Conservation (phyloP, 2,888 invertebrate species). For the Heliconius ismenius region DNA sequence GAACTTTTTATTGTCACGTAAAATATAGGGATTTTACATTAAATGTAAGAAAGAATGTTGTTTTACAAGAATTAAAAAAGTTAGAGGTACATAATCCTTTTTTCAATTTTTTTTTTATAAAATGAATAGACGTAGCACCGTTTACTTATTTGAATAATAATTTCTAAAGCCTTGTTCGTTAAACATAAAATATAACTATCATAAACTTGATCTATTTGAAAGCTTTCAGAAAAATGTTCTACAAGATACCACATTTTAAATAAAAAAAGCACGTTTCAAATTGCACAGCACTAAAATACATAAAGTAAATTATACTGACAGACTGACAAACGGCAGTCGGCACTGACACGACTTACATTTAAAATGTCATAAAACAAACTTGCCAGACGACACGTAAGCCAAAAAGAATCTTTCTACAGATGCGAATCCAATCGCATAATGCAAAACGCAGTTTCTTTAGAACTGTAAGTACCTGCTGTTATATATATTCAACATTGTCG, state of each 20-base stretch:
- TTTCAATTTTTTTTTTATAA: no score
- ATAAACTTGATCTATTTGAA: neutral
- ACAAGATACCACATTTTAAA: neutral
- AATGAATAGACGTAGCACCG: neutral
- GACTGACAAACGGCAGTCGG: neutral
- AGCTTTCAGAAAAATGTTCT: neutral
- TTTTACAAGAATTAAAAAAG: no score
- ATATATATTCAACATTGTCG: conserved; percentile 31
- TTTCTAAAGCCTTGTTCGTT: neutral
- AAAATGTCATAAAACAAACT: conserved; percentile 1
- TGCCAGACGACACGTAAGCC: conserved; percentile 4
- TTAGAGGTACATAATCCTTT: no score
- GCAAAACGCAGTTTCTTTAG: conserved; percentile 28
- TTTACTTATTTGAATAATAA: neutral
- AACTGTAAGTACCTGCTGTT: conserved; percentile 30
- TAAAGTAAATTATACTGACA: conserved; percentile 11
- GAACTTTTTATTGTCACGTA: no score
- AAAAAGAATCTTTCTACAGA: conserved; percentile 6
- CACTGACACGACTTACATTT: conserved; percentile 10
- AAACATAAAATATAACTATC: neutral
- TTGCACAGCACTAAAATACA: neutral
- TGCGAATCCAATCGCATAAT: conserved; percentile 30
- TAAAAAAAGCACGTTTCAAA: neutral
- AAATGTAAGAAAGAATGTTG: no score
- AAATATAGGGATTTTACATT: no score